Base-by-base conservation (phyloP, 2,113 vertebrate species). In the Passer domesticus region DNA sequence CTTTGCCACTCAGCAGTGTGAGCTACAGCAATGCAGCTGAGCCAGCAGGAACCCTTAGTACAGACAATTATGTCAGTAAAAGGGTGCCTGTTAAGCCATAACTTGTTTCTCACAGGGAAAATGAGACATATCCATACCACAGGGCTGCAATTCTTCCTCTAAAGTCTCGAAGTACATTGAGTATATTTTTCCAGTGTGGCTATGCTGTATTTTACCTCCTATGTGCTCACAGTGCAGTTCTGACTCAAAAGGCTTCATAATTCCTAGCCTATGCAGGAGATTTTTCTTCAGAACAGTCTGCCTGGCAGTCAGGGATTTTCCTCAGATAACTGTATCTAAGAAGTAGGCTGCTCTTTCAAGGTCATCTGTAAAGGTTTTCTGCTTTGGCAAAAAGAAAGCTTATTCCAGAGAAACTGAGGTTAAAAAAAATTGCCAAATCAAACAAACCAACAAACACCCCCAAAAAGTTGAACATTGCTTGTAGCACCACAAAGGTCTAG, bases 81-180 rank as follows among this genome's bases (percentile, higher is more conserved):
- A 0, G 3, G 15, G 41, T 47, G 68, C 60, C 39, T 88, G 11
- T 27, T 89, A 83, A 90, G 69, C 95, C 44, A 1, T n/a, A 88
- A 81, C 75, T 86, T 86, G 72, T 63, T 95, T 94, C 73, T 91
- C 89, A 81, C 22, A 53, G 37, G 69, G 52, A 92, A 92, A 95
- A 53, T 25, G 43, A 92, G 55, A 86, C 73, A 66, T 41, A 77
- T 22, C 19, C 62, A 79, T 20, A 78, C 35, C 15, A 16, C 62
- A 94, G 39, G 67, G 28, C 55, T 74, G 69, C 44, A 56, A 23
- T 53, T 92, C 47, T 6, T 0, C 83, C 92, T 13, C 2, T 56
- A 22, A 3, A 75, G 56, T 39, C 91, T 89, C 15, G 20, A 68
- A 76, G 25, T 44, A 67, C 2, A 39, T 15, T 8, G 33, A 76